Conservation (phyloP, 2,113 vertebrate species). For the Myotis brandtii region DNA sequence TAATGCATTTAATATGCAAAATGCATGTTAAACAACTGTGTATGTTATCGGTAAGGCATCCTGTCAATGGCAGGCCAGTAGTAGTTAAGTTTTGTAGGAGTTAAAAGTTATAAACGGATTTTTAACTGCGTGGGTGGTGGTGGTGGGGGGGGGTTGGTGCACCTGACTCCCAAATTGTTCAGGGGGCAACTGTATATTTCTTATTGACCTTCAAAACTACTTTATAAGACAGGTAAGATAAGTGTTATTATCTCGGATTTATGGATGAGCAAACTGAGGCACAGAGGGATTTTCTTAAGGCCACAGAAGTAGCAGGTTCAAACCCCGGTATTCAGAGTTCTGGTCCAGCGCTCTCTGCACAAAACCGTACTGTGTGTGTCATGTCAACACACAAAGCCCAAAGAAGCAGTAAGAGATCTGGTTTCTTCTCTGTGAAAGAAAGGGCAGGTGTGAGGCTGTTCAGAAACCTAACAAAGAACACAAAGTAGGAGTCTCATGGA, state of each 20-base stretch:
- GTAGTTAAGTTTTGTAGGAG: background rate
- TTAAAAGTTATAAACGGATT: background rate
- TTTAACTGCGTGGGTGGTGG: background rate
- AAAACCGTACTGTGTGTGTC: background rate
- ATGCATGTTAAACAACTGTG: background rate
- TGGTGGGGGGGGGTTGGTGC: too few relatives aligned
- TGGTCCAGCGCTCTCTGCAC: background rate
- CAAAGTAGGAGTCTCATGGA: background rate
- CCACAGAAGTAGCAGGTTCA: background rate
- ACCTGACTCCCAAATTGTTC: background rate
- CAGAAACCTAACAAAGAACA: background rate
- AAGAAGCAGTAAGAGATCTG: background rate
- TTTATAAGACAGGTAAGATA: slow-evolving; percentile 4
- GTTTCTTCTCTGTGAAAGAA: background rate
- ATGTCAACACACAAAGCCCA: background rate
- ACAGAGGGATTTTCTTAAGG: background rate
- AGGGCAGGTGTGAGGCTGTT: background rate
- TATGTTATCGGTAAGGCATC: background rate
- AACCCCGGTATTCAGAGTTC: background rate
- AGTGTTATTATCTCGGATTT: slow-evolving; percentile 1
- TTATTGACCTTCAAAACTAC: background rate
- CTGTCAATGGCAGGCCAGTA: background rate
- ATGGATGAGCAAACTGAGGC: background rate
- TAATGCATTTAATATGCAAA: background rate
- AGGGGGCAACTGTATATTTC: background rate